Conservation (phyloP, 2,113 vertebrate species). For the Myanophis thanlyinensis region DNA sequence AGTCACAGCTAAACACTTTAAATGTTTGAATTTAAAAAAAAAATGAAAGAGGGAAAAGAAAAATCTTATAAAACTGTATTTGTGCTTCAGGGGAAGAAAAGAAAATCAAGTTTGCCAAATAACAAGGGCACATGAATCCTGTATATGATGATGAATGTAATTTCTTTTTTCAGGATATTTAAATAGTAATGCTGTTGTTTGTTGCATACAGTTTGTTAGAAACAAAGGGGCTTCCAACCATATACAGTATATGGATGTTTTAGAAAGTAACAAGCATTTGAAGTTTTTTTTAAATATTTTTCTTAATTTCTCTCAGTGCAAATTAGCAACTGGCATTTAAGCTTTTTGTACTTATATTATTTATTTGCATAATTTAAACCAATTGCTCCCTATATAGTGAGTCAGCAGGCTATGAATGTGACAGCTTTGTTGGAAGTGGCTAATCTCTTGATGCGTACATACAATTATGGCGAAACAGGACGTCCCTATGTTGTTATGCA, state of each 20-base stretch:
- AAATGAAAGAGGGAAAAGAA: conserved; percentile 7
- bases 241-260: neutral
- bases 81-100: neutral
- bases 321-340: neutral
- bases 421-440: neutral
- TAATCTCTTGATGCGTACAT: neutral
- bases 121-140: neutral
- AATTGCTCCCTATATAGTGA: neutral
- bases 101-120: neutral
- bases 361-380: neutral
- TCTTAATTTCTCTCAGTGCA: neutral
- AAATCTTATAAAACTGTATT: neutral
- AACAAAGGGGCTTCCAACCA: neutral
- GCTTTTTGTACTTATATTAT: neutral
- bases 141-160: neutral
- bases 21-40: neutral
- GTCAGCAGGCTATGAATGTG: neutral
- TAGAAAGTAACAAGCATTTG: neutral
- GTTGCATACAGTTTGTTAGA: neutral
- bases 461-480: neutral
- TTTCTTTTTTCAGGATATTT: neutral
- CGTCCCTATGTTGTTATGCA: neutral
- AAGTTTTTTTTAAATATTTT: neutral
- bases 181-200: neutral
- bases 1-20: neutral